phyloP scores from a whole-genome alignment of 1,140 invertebrate species.

The Mamestra configurata region DNA sequence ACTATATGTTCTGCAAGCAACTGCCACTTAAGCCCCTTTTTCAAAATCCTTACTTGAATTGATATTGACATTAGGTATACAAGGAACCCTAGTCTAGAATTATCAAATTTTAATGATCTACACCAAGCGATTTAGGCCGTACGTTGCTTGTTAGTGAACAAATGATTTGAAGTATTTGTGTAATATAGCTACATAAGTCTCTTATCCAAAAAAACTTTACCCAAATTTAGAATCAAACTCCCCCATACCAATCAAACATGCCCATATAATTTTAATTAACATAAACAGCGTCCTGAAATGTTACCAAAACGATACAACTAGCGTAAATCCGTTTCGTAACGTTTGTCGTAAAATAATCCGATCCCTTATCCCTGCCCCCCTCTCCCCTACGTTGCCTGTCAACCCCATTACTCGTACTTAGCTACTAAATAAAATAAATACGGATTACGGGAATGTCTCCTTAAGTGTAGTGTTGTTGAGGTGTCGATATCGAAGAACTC shows the following conservation, averaged over 20 bases:
- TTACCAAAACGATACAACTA: slow-evolving; percentile 44
- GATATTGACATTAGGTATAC: too few species aligned
- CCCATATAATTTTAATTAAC: slow-evolving; percentile 23
- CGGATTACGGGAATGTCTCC: slow-evolving; percentile 59
- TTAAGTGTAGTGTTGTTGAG: slow-evolving; percentile 36
- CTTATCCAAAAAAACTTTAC: neutral
- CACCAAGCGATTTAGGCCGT: too few species aligned
- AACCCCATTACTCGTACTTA: slow-evolving; percentile 63
- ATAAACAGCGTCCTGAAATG: slow-evolving; percentile 32
- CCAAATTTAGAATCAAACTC: neutral
- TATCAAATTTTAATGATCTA: too few species aligned
- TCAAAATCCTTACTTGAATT: too few species aligned
- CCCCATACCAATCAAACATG: neutral
- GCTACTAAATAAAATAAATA: slow-evolving; percentile 67
- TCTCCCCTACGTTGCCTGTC: slow-evolving; percentile 10
- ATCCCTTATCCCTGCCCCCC: slow-evolving; percentile 31
- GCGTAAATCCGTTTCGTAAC: slow-evolving; percentile 46
- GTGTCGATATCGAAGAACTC: neutral
- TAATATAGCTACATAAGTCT: too few species aligned
- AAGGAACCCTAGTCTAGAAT: too few species aligned
- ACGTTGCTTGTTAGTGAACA: too few species aligned
- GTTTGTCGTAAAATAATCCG: slow-evolving; percentile 59
- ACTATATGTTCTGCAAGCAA: too few species aligned
- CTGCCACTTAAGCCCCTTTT: too few species aligned
- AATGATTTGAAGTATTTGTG: too few species aligned